Evolutionary conservation across 2,888 invertebrate species (phyloP), one percentile per base, ranked within the genome.

Genomic region (Hymenopus coronatus): DNA sequence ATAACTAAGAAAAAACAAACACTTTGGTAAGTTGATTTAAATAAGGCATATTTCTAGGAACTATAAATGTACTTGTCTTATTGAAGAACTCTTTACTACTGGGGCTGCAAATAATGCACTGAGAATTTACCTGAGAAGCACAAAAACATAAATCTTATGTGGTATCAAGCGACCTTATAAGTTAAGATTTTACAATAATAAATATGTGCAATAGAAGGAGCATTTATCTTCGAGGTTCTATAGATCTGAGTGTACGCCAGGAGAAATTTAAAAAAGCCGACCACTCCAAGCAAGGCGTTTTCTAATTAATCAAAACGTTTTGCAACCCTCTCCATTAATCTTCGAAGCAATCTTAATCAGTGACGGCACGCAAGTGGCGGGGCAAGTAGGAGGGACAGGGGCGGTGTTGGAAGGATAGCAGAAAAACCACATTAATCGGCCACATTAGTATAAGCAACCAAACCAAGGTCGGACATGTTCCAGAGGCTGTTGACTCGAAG

Each of bases 381-480:
- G 54, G 25, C 20, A 20, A 70, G 54, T 3, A 20, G 54, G 54
- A 70, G 54, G 54, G 54, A 70, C 20, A 70, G 25, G 25, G 54
- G 54, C 54, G 54, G 54, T 70, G 54, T 70, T 70, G 54, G 54
- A 20, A 28, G 28, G 6, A 86, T 46, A 28, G 81, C 54, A 27
- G 14, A 81, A 20, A 86, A 86, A 20, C 30, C 54, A 28, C 85
- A 85, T 54, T 85, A 85, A n/a, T 54, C 85, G 15, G 30, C 25
- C 28, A 25, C 28, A 81, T 86, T 86, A 86, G 54, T 86, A 81
- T 30, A 84, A 70, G 54, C 70, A 46, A 81, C 28, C 54, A 70
- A 46, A 87, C 40, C 87, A 87, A 87, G 87, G 87, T 82, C 87
- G 82, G 82, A 87, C 33, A 82, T 85, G 70, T 82, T 87, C 81